phyloP scores from a whole-genome alignment of 92 coral and sea anemone species.

The Phenganax marumi region DNA sequence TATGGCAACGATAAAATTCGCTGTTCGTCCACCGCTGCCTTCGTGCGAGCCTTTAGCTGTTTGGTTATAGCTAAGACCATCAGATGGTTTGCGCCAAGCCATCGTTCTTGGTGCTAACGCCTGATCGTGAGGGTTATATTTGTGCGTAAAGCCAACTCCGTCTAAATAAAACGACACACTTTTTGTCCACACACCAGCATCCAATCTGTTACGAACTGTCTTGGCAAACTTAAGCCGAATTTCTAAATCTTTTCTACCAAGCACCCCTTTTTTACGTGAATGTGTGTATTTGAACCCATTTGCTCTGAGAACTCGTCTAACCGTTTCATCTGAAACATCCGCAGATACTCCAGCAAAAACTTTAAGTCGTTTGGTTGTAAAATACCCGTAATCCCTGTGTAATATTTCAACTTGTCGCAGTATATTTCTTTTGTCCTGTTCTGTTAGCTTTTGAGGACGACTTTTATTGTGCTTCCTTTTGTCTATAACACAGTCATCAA shows the following conservation, averaged over 20 bases:
- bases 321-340: not conserved
- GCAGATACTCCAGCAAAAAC: not conserved
- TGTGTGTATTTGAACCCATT: slow-evolving; percentile 2
- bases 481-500: not conserved
- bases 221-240: not conserved
- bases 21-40: slow-evolving; percentile 23
- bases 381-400: not conserved
- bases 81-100: not conserved
- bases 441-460: not conserved
- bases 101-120: not conserved
- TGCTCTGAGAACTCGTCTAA: not conserved
- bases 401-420: not conserved
- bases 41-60: not conserved
- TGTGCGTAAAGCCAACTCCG: not conserved
- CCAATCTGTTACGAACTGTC: not conserved
- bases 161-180: not conserved
- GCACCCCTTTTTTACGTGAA: not conserved
- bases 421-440: not conserved
- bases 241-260: not conserved
- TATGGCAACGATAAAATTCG: slow-evolving; percentile 20
- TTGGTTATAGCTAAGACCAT: not conserved
- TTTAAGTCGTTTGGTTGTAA: not conserved
- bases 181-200: not conserved
- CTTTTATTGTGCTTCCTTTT: not conserved
- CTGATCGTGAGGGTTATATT: not conserved